Base-by-base conservation (phyloP, 2,888 invertebrate genomes). In the Drosophila affinis region DNA sequence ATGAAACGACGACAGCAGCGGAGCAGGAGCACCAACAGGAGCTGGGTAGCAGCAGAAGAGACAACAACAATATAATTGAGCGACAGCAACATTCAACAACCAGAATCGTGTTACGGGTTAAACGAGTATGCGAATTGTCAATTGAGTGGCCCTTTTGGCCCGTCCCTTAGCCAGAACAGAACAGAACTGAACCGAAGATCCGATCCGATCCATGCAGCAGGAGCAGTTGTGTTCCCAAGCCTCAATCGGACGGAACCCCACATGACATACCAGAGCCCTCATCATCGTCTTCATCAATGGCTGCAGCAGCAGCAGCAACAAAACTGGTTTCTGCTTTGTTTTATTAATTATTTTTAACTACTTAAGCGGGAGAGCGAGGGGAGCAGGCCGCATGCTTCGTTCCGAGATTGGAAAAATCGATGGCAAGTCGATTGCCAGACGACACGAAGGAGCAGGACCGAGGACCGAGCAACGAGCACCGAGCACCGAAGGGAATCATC, bases 81-180 rank as follows among this genome's bases (percentile, higher is more conserved):
- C 75, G 72, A 62, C 78, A 54, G 48, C 32, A 62, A 44, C 34
- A 51, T 39, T 48, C 56, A 61, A 52, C 61, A 62, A 52, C 74
- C 58, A 65, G 65, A 74, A 60, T 67, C 79, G 76, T 75, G 75
- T 73, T 86, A 72, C 83, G 88, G 80, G 83, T 78, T 83, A 88
- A 83, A 88, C 83, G 76, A 76, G 83, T 83, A 72, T 86, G 71
- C 83, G 80, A 77, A 87, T 85, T 83, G 82, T 82, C 88, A 83
- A 87, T 78, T 84, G 81, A 73, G 84, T 77, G 65, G 84, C 78
- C 84, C 64, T 72, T 83, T 72, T 67, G 68, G 69, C 75, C 39
- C 39, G 14, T 39, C 39, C 39, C 14, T 39, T n/a, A 59, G 75
- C 44, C 68, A 69, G 68, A 73, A 73, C 65, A 34, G 34, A 34